Base-by-base conservation (phyloP, 2,888 invertebrate species). In the Molorchus minor region DNA sequence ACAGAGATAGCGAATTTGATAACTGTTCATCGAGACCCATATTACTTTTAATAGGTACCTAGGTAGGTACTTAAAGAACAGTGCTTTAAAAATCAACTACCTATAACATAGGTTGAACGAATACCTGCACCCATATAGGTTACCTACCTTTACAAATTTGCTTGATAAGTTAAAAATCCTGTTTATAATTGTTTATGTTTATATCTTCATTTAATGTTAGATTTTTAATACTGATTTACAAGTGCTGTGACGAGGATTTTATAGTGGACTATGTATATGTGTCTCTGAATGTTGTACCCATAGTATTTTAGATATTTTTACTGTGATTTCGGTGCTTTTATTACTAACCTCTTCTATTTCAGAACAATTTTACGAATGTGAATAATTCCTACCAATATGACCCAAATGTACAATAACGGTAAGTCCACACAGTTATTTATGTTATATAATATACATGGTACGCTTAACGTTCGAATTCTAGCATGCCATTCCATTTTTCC, bases 341-440 rank as follows among this genome's bases (percentile, higher is more conserved):
- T 15, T 30, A 29, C 15, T 16, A 17, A 12, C 3, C 16, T 46
- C 46, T 45, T 44, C 25, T 38, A 20, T 46, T 55, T 38, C 38
- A 38, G 46, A 46, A 15, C 8, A 16, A 16, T 35, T 16, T 13
- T n/a, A 29, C 55, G 21, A 30, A 55, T 55, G 55, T 55, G 55
- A 56, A 25, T n/a, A n/a, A n/a, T 43, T 56, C 20, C 35, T 15
- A 12, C 19, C 20, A 56, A 49, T 7, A 56, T 56, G 56, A 20
- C 49, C 5, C 49, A 49, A 2, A 15, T 41, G 5, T 49, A 43
- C 13, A 49, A 29, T 15, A 21, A 56, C 41, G 56, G 56, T 56
- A 21, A 56, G 56, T 43, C 13, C 12, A 7, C 8, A 53, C 10
- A 12, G 17, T 40, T 33, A 10, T 16, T n/a, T n/a, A 52, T 29